phyloP scores from a whole-genome alignment of 2,888 invertebrate species.

The Drosophila pseudotakahashii region DNA sequence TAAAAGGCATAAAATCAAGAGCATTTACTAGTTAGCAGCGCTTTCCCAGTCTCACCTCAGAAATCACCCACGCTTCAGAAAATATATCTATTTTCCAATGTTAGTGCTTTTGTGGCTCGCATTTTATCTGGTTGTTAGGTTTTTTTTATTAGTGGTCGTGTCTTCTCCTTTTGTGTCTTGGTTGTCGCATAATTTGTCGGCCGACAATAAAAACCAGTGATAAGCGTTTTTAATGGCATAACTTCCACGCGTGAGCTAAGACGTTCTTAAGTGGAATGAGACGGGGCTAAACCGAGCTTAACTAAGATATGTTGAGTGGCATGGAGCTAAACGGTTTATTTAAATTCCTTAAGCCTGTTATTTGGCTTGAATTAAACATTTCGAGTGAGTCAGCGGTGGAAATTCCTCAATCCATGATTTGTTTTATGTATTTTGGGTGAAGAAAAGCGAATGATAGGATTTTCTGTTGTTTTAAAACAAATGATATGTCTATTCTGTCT shows the following conservation, averaged over 20 bases:
- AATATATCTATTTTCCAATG: conserved; percentile 1
- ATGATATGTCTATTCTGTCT: no score
- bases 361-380: conserved; percentile 4
- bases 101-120: conserved; percentile 40
- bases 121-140: conserved; percentile 67
- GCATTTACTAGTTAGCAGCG: neutral
- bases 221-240: conserved; percentile 49
- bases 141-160: conserved; percentile 67
- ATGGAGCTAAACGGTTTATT: conserved; percentile 36
- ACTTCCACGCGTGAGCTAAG: conserved; percentile 21
- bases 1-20: neutral
- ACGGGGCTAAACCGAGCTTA: conserved; percentile 10
- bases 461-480: no score
- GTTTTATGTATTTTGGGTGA: neutral
- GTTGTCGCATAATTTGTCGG: conserved; percentile 58
- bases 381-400: conserved; percentile 23
- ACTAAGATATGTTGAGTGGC: conserved; percentile 30
- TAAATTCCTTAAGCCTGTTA: conserved; percentile 32
- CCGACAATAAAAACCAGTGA: conserved; percentile 57
- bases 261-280: conserved; percentile 7
- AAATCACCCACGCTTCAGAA: conserved; percentile 57
- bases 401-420: conserved; percentile 1
- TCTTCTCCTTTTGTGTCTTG: conserved; percentile 21
- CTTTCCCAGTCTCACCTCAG: neutral
- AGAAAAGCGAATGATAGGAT: neutral